phyloP scores from a whole-genome alignment of 2,113 vertebrate species.

The Xiphophorus maculatus region DNA sequence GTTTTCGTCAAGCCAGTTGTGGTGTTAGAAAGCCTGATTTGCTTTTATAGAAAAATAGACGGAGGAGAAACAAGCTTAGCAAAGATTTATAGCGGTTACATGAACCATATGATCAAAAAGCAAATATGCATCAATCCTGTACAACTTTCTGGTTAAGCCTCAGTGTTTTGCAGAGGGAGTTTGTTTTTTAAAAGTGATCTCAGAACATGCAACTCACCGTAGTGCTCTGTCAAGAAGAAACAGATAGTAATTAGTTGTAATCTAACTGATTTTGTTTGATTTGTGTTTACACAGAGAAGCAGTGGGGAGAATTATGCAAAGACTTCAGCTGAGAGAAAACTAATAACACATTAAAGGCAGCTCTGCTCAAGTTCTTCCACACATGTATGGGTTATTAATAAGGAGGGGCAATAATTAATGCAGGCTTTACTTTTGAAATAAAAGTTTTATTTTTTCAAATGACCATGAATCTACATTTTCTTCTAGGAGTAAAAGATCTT shows the following conservation, averaged over 20 bases:
- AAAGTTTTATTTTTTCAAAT: constrained; percentile 14
- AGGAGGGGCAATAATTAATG: constrained; percentile 31
- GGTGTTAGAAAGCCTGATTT: constrained; percentile 59
- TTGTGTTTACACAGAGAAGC: constrained; percentile 40
- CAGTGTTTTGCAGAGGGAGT: constrained; percentile 4
- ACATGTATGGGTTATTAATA: constrained; percentile 43
- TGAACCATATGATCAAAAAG: constrained; percentile 10
- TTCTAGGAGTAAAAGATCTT: not conserved
- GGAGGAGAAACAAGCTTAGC: constrained; percentile 1
- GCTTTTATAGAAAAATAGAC: constrained; percentile 36
- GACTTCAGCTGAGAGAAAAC: constrained; percentile 43
- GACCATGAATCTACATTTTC: constrained; percentile 25
- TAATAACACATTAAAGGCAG: constrained; percentile 52
- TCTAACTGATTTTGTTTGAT: constrained; percentile 53
- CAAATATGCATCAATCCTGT: constrained; percentile 17
- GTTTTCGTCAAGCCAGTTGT: constrained; percentile 35
- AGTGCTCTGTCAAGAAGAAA: constrained; percentile 8
- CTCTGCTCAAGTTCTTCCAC: constrained; percentile 23
- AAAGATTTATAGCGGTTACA: not conserved
- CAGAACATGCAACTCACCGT: constrained; percentile 6
- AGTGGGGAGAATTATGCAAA: constrained; percentile 48
- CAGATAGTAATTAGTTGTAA: constrained; percentile 42
- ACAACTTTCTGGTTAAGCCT: constrained; percentile 11
- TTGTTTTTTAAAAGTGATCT: constrained; percentile 17
- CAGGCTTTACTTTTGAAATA: constrained; percentile 49